Base-by-base conservation (phyloP, 2,888 invertebrate species). In the Scaptodrosophila latifasciaeformis region DNA sequence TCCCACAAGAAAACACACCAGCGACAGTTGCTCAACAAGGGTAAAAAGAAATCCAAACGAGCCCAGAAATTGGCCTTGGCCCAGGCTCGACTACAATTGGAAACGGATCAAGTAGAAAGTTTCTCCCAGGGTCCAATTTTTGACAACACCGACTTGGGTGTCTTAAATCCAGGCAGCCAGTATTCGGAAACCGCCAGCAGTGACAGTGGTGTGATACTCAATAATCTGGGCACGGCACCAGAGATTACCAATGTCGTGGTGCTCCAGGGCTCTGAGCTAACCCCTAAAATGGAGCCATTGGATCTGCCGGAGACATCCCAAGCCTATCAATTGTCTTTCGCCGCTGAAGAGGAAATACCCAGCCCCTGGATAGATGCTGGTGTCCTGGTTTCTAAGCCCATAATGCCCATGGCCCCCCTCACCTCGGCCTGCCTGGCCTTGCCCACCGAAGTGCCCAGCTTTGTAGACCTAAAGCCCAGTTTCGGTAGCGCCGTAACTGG, bases 1-100 rank as follows among this genome's bases (percentile, higher is more conserved):
- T 91, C 92, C 31, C 96, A 96, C 81, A 89, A 91, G 35, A 91
- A 90, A 83, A 92, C 92, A 48, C 95, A 96, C 77, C 90, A 91
- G 82, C 89, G 88, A 67, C 84, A 82, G 56, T 49, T 65, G 42
- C 56, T 65, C 2, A 68, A 67, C 54, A 76, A 79, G 49, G 69
- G 61, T 3, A 71, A 79, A 30, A 76, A 81, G 50, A 81, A 79
- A 57, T 50, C 71, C 0, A 77, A 67, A 18, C 68, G 81, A 1
- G 61, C 54, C 0, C 62, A 52, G 1, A 80, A 77, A 31, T 17
- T 47, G 29, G 39, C 49, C 17, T 56, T 43, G 12, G 17, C 37
- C 2, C 50, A 53, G 9, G 34, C 34, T 13, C 34, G 15, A 15
- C 34, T 34, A 1, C 13, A 34, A 15, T 15, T 34, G 12, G 34